Conservation (phyloP, 2,888 invertebrate genomes). For the Clostera curtula region DNA sequence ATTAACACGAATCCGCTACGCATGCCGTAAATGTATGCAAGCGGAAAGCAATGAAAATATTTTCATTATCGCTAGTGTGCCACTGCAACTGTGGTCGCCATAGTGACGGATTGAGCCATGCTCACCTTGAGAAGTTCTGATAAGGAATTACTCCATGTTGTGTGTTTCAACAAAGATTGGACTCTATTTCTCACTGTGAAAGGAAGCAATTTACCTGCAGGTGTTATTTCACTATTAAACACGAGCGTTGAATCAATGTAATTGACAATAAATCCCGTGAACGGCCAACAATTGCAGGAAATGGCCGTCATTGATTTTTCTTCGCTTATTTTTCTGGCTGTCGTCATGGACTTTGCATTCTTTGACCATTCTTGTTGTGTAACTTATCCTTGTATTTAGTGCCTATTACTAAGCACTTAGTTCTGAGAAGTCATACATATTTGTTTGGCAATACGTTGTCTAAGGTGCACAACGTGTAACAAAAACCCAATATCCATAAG, state of each 20-base stretch:
- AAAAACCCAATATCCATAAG: too few species aligned
- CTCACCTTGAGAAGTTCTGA: slow-evolving; percentile 20
- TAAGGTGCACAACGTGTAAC: too few species aligned
- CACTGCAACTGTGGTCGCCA: slow-evolving; percentile 29
- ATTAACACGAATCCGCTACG: slow-evolving; percentile 11
- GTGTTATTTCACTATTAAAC: slow-evolving; percentile 4
- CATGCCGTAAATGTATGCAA: slow-evolving; percentile 21
- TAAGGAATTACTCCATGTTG: slow-evolving; percentile 18
- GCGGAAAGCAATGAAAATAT: slow-evolving; percentile 26
- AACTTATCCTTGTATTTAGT: slow-evolving; percentile 17
- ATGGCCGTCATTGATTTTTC: slow-evolving; percentile 21
- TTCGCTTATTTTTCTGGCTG: slow-evolving; percentile 23
- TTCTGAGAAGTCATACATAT: not conserved
- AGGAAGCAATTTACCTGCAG: not conserved
- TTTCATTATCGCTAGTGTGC: slow-evolving; percentile 27
- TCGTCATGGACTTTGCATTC: too few species aligned
- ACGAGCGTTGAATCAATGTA: slow-evolving; percentile 10
- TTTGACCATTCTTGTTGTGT: too few species aligned
- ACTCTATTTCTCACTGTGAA: not conserved
- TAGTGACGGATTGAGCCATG: slow-evolving; percentile 28
- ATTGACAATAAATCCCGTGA: slow-evolving; percentile 17
- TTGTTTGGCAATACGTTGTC: too few species aligned
- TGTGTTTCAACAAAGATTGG: slow-evolving; percentile 5
- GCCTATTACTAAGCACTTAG: slow-evolving; percentile 7
- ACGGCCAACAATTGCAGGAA: slow-evolving; percentile 23